Percentiles rank a stretch among this genome's conserved stretches.
These are phyloP conservation scores for Diarsia mendica DNA, from an alignment of 2,888 invertebrate genomes.

Conservation along the genomic window DNA sequence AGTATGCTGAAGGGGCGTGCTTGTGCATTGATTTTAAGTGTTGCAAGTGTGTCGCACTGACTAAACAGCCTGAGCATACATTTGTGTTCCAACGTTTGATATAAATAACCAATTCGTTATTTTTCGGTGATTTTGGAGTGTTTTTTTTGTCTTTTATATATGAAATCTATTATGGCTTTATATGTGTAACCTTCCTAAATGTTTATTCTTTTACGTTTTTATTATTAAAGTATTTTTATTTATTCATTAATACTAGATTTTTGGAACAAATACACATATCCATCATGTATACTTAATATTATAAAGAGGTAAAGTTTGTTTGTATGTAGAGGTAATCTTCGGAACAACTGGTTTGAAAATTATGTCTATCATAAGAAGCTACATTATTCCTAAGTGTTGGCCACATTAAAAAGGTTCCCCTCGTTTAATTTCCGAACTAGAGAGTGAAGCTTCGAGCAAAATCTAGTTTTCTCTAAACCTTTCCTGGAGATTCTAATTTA, in stretches of 20 bases:
- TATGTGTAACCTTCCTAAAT: too few species aligned
- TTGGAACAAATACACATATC: background rate
- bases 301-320: too few species aligned
- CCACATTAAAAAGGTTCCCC: too few species aligned
- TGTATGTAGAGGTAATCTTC: too few species aligned
- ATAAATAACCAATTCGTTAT: background rate
- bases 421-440: too few species aligned
- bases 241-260: background rate
- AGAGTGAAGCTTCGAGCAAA: too few species aligned
- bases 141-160: background rate
- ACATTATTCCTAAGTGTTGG: too few species aligned
- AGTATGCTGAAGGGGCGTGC: conserved; percentile 36
- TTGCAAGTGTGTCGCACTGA: conserved; percentile 20
- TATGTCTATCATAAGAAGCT: too few species aligned
- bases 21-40: conserved; percentile 48
- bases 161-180: background rate
- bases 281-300: too few species aligned
- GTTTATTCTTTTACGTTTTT: background rate
- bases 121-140: background rate
- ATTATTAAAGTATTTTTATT: background rate
- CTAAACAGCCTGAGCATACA: conserved; percentile 19
- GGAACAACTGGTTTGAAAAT: too few species aligned
- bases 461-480: background rate
- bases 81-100: conserved; percentile 7
- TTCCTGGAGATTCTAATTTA: background rate